A percentile compares a stretch with the other conserved stretches of the same genome.
Evolutionary conservation across 2,113 vertebrate species (phyloP).

Genomic region (Oreochromis niloticus): DNA sequence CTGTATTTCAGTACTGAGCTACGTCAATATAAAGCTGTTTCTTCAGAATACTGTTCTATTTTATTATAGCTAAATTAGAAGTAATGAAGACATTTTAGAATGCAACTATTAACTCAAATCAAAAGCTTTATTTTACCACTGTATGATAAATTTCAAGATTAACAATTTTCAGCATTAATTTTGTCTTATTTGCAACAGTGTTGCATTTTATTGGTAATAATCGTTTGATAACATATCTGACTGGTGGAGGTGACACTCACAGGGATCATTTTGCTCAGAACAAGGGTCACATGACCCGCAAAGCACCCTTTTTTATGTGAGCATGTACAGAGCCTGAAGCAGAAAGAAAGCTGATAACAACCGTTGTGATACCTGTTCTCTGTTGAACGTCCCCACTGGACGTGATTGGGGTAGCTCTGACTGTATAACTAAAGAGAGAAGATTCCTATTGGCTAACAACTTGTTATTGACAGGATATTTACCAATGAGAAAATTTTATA

Average conservation of each 20-base stretch:
- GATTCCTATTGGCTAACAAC: not conserved
- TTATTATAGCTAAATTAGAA: not conserved
- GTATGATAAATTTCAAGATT: not conserved
- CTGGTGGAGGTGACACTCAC: not conserved
- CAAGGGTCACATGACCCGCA: not conserved
- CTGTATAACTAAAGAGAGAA: not conserved
- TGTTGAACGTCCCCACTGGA: not conserved
- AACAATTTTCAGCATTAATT: not conserved
- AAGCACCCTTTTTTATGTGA: not conserved
- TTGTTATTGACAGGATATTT: accelerated
- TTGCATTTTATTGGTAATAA: not conserved
- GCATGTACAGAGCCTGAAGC: not conserved
- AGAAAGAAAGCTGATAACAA: not conserved
- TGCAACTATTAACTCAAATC: not conserved
- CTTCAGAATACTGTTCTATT: not conserved
- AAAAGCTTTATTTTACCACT: not conserved
- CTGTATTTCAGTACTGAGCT: not conserved
- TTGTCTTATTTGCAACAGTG: not conserved
- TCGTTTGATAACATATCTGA: not conserved
- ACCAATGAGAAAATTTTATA: accelerated
- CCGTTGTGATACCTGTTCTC: accelerated
- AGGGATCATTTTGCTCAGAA: not conserved
- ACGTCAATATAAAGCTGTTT: not conserved
- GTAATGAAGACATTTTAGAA: no score
- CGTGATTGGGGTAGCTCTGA: not conserved